Evolutionary conservation across 2,888 invertebrate genomes (phyloP).

Genomic region (Oxycera nigricornis): DNA sequence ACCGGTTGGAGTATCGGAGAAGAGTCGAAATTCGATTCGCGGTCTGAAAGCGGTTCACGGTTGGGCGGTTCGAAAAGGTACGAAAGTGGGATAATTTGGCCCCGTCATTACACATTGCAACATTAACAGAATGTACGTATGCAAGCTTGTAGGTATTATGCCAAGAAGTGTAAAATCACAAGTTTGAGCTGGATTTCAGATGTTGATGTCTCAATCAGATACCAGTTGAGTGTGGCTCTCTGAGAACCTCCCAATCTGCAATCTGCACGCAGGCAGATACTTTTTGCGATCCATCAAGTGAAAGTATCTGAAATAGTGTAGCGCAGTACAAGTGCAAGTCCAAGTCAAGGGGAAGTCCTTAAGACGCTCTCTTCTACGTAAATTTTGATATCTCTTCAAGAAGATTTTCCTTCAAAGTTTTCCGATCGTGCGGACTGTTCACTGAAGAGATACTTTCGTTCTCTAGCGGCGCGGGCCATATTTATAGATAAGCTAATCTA

Average conservation of each 20-base stretch:
- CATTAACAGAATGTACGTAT: not conserved
- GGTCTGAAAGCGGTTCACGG: not conserved
- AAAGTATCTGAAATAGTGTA: no score
- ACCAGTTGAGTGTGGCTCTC: not conserved
- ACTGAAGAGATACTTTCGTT: not conserved
- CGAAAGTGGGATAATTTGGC: not conserved
- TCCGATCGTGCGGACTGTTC: not conserved
- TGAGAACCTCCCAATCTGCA: no score
- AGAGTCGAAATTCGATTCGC: not conserved
- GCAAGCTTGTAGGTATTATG: not conserved
- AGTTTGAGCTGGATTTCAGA: no score
- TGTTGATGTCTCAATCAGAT: no score
- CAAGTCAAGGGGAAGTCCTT: not conserved
- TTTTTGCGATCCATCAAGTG: no score
- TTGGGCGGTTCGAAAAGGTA: not conserved
- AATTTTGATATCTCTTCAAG: not conserved
- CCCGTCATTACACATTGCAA: not conserved
- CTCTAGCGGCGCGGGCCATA: not conserved
- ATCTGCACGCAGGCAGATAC: no score
- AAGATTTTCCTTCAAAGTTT: not conserved
- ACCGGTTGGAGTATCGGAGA: no score
- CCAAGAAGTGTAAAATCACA: not conserved
- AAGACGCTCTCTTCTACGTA: not conserved
- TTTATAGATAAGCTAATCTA: constrained; percentile 15
- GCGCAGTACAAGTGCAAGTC: no score